phyloP scores from a whole-genome alignment of 2,797 vertebrate genomes.

The Brachyalestes nurse region DNA sequence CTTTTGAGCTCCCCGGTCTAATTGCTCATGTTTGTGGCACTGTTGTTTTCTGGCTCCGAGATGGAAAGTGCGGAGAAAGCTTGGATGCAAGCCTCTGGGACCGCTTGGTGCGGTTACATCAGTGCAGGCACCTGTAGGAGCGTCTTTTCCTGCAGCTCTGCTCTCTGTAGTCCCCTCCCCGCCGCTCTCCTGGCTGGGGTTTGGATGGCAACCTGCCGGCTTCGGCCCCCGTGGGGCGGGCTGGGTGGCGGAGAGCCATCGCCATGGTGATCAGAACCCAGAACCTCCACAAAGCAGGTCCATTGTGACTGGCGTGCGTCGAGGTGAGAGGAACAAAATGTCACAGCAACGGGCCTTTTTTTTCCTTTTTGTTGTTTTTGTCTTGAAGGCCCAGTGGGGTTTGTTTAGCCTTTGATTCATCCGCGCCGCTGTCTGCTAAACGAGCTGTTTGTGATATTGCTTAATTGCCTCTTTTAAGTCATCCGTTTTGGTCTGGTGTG shows the following conservation, averaged over 20 bases:
- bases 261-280: constrained; percentile 83
- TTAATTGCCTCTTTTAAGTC: constrained; percentile 64
- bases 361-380: constrained; percentile 79
- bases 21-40: constrained; percentile 36
- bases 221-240: constrained; percentile 70
- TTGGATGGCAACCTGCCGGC: constrained; percentile 69
- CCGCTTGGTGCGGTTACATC: constrained; percentile 41
- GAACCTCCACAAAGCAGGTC: constrained; percentile 75
- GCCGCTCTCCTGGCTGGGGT: constrained; percentile 61
- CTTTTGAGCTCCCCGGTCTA: not conserved
- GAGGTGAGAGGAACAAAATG: constrained; percentile 84
- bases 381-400: constrained; percentile 71
- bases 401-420: constrained; percentile 71
- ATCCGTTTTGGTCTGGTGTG: constrained; percentile 47
- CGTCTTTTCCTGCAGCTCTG: constrained; percentile 44
- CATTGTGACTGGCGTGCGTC: constrained; percentile 78
- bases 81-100: constrained; percentile 48
- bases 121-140: constrained; percentile 59
- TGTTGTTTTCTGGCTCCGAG: constrained; percentile 44
- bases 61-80: constrained; percentile 53
- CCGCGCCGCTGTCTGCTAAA: constrained; percentile 62
- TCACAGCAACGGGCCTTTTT: constrained; percentile 82
- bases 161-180: constrained; percentile 46
- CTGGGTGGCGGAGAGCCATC: constrained; percentile 79
- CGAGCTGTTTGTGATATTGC: constrained; percentile 60